Evolutionary conservation across 2,113 vertebrate species (phyloP), one percentile per base, ranked within the genome.

Genomic region (Ceuthmochares aereus): DNA sequence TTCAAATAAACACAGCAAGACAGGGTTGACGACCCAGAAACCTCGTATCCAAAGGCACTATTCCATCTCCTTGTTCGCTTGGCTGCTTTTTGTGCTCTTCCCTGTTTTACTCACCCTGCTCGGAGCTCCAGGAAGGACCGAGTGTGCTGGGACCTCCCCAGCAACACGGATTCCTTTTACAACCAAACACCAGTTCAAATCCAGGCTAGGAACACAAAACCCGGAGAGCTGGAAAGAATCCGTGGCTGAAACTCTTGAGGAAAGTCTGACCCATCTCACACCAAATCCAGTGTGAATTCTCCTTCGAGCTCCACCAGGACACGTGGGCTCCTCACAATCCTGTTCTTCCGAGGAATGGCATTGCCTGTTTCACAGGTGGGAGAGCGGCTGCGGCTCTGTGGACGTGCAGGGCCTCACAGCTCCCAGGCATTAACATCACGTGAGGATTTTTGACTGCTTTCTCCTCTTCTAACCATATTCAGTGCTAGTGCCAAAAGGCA

Each of bases 271-370:
- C 23, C 4, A 1, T 16, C n/a, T 4, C 23, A 30, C 49, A 34
- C 36, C 3, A 1, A 20, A 42, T 21, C 43, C 66, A 73, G 68
- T 3, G 4, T 21, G 7, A 0, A 1, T 14, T 62, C 32, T 42
- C 67, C 87, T 77, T 12, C 32, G n/a, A 43, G 72, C 16, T 19
- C 43, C 85, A 27, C 0, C 0, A 74, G 59, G 37, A 29, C 17
- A 36, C 0, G 0, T 20, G 23, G 0, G 0, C 69, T 72, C 60
- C 69, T 56, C 26, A 21, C 37, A 26, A 40, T 0, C 14, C 54
- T 76, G 37, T 1, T 17, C 10, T 37, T 60, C 81, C 30, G 40
- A 20, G 56, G 40, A 29, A 12, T 4, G 1, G 14, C 40, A 37
- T 5, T 0, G 73, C 20, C 56, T 23, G 14, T 59, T 26, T 59